Conservation (phyloP, 2,113 vertebrate species). For the Tachycineta bicolor region DNA sequence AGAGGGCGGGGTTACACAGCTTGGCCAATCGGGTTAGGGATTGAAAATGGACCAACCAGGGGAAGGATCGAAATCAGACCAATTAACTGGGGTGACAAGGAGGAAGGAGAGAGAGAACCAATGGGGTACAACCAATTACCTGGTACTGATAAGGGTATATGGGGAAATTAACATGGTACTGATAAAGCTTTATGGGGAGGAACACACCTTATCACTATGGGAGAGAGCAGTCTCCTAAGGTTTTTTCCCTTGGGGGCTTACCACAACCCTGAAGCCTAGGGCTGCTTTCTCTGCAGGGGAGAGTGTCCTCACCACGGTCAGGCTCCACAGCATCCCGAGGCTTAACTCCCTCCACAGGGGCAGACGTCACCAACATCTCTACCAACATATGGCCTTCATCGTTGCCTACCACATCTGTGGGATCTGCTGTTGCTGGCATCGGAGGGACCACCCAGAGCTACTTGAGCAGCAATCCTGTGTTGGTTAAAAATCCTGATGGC, state of each 20-base stretch:
- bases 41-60: background rate
- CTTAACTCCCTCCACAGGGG: background rate
- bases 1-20: background rate
- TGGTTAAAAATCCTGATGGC: too few relatives aligned
- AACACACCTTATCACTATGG: background rate
- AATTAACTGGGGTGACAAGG: background rate
- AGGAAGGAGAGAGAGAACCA: background rate
- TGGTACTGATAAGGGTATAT: background rate
- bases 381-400: too few relatives aligned
- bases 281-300: background rate
- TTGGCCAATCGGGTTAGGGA: background rate
- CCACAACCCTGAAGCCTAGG: background rate
- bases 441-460: too few relatives aligned
- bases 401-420: too few relatives aligned
- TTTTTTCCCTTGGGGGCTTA: background rate
- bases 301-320: too few relatives aligned
- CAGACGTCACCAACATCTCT: too few relatives aligned
- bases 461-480: too few relatives aligned
- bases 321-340: background rate
- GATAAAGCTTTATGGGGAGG: background rate
- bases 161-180: background rate
- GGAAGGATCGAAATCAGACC: background rate
- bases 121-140: background rate
- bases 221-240: background rate
- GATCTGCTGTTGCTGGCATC: too few relatives aligned